Percentiles rank a stretch among this genome's conserved stretches.
These are phyloP conservation scores for Pachycephala philippinensis DNA, from an alignment of 2,113 vertebrate species.

Conservation along the genomic window DNA sequence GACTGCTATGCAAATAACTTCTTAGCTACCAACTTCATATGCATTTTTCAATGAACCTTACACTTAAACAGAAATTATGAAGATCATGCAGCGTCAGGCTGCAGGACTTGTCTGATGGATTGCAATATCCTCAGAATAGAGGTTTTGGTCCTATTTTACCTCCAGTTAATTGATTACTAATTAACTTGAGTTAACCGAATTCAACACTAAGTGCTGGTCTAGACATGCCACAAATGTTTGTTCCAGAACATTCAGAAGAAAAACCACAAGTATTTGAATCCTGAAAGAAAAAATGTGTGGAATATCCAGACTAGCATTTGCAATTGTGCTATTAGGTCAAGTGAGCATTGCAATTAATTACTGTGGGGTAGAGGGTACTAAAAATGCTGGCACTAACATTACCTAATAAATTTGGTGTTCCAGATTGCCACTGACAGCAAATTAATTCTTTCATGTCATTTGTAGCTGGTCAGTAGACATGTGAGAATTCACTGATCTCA, in stretches of 20 bases:
- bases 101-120: neutral
- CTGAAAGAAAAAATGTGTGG: constrained; percentile 14
- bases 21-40: neutral
- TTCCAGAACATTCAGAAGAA: constrained; percentile 44
- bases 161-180: constrained; percentile 56
- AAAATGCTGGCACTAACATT: neutral
- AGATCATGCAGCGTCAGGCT: rapidly evolving
- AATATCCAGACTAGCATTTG: constrained; percentile 19
- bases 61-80: neutral
- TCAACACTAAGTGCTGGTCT: constrained; percentile 25
- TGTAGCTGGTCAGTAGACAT: neutral
- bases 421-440: neutral
- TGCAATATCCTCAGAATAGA: neutral
- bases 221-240: constrained; percentile 55
- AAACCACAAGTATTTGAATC: constrained; percentile 48
- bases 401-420: constrained; percentile 6
- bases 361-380: neutral
- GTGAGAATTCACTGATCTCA: neutral
- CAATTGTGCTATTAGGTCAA: constrained; percentile 34
- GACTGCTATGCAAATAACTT: neutral
- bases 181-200: constrained; percentile 52
- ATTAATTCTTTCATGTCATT: neutral
- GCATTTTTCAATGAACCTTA: neutral
- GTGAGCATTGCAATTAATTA: neutral
- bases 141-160: constrained; percentile 5